Evolutionary conservation across 2,113 vertebrate genomes (phyloP).

Genomic region (Rhombomys opimus): DNA sequence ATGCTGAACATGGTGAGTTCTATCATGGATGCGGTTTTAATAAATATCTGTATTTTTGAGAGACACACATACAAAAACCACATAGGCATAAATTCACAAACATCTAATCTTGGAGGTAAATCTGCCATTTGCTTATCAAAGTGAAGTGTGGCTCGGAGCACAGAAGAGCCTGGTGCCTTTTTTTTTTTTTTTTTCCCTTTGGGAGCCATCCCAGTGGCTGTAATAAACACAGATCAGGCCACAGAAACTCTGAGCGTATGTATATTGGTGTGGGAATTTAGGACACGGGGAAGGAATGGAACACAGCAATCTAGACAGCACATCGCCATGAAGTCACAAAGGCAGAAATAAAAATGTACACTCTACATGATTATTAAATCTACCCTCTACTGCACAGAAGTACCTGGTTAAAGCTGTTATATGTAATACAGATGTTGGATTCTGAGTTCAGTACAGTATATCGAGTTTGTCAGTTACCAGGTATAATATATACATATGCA

Average conservation of each 20-base stretch:
- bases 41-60: conserved; percentile 59
- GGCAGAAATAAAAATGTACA: not conserved
- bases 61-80: not conserved
- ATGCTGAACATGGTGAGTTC: not conserved
- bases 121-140: not conserved
- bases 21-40: not conserved
- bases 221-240: not conserved
- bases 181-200: not conserved
- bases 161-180: not conserved
- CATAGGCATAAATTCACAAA: not conserved
- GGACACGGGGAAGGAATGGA: not conserved
- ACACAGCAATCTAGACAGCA: not conserved
- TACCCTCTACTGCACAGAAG: conserved; percentile 62
- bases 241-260: conserved; percentile 2
- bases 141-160: not conserved
- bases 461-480: conserved; percentile 28
- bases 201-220: conserved; percentile 4
- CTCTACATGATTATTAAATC: not conserved
- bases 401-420: conserved; percentile 73
- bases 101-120: not conserved
- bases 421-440: not conserved
- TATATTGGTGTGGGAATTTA: conserved; percentile 10
- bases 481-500: not conserved
- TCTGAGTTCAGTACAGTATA: conserved; percentile 58
- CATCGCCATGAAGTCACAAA: not conserved